phyloP scores from a whole-genome alignment of 2,113 vertebrate genomes.

The Gambusia holbrooki region DNA sequence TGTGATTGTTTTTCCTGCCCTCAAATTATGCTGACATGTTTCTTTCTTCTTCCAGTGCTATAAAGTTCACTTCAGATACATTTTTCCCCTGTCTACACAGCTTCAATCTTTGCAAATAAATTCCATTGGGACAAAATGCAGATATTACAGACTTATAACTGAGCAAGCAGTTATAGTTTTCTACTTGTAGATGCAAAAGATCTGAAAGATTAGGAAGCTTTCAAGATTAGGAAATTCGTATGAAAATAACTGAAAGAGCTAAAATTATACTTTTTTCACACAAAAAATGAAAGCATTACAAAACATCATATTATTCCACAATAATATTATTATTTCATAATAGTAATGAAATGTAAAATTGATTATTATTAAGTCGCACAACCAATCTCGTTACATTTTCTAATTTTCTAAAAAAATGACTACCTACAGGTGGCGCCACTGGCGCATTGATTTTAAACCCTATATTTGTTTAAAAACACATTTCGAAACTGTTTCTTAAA shows the following conservation, averaged over 20 bases:
- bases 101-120: slow-evolving; percentile 42
- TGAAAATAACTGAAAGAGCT: too few species aligned
- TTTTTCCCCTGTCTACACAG: slow-evolving; percentile 36
- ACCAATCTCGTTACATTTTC: slow-evolving; percentile 68
- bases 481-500: slow-evolving; percentile 29
- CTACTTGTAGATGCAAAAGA: neutral
- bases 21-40: slow-evolving; percentile 72
- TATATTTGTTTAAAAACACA: slow-evolving; percentile 67
- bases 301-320: neutral
- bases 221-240: neutral
- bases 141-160: neutral
- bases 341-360: neutral
- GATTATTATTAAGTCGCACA: neutral
- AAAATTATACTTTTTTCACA: neutral
- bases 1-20: slow-evolving; percentile 74
- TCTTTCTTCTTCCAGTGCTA: slow-evolving; percentile 52
- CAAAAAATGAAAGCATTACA: neutral
- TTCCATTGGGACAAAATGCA: slow-evolving; percentile 36
- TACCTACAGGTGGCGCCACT: slow-evolving; percentile 89
- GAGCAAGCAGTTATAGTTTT: neutral
- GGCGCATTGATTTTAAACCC: slow-evolving; percentile 69
- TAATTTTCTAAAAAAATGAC: slow-evolving; percentile 78
- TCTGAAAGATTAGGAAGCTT: too few species aligned
- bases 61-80: slow-evolving; percentile 58
- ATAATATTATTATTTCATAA: neutral